phyloP scores from a whole-genome alignment of 2,888 invertebrate species.

The Homarus gammarus region DNA sequence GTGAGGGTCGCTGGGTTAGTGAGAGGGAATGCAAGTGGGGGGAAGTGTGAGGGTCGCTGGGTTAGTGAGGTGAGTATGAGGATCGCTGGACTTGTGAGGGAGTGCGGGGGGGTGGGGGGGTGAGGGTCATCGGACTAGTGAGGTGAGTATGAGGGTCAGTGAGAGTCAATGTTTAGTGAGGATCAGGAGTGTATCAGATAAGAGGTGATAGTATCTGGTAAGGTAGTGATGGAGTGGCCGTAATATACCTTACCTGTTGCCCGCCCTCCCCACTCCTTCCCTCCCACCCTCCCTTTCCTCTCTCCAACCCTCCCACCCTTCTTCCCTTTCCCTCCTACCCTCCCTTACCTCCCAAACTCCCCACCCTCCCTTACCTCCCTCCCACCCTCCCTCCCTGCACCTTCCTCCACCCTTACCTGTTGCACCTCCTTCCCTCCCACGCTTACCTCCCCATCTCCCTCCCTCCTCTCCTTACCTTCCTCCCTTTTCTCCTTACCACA shows the following conservation, averaged over 20 bases:
- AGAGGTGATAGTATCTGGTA: slow-evolving; percentile 11
- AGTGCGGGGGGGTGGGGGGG: neutral
- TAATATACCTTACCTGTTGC: slow-evolving; percentile 17
- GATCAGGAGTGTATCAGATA: slow-evolving; percentile 6
- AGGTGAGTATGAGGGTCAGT: neutral
- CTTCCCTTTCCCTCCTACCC: neutral
- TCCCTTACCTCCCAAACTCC: neutral
- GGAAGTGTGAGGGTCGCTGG: no score
- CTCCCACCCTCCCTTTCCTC: neutral
- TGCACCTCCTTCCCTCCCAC: no score
- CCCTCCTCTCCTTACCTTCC: no score
- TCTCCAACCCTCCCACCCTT: slow-evolving; percentile 22
- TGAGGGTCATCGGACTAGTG: neutral
- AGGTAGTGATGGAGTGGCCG: slow-evolving; percentile 34
- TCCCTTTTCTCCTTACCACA: no score
- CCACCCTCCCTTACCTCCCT: neutral
- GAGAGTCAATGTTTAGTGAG: neutral
- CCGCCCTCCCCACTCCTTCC: slow-evolving; percentile 6
- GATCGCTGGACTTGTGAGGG: no score
- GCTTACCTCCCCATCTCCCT: no score
- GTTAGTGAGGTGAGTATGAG: no score
- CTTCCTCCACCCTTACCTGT: no score
- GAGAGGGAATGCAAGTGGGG: neutral
- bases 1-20: no score
- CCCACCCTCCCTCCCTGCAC: neutral